A percentile compares a stretch with the other conserved stretches of the same genome.
These are phyloP conservation scores for Chlamydotis undulata DNA, from an alignment of 2,113 vertebrate genomes.

Conservation along the genomic window DNA sequence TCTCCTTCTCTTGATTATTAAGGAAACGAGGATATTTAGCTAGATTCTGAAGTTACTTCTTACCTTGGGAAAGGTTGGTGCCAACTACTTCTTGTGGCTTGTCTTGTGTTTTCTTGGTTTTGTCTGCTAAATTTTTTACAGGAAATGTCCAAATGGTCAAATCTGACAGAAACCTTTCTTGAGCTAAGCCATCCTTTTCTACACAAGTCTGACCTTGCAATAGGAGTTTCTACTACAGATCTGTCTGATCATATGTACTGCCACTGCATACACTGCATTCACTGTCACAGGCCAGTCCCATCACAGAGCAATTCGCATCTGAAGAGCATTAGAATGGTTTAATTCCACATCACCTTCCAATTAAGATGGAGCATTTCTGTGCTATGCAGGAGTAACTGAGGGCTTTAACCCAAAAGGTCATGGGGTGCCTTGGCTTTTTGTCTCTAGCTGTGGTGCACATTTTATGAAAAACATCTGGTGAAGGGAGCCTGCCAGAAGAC, in stretches of 20 bases:
- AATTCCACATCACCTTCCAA: neutral
- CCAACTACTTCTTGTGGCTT: neutral
- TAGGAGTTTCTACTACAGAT: neutral
- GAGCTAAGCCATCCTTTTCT: neutral
- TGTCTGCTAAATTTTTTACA: neutral
- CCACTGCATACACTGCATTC: neutral
- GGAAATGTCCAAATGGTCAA: neutral
- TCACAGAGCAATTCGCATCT: too few relatives aligned
- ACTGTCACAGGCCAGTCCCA: neutral
- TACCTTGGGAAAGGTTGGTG: neutral
- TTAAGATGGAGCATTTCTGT: neutral
- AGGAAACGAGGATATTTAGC: neutral
- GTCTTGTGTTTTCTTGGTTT: neutral
- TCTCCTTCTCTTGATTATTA: neutral
- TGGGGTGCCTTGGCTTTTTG: neutral
- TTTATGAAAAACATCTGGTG: slow-evolving; percentile 81
- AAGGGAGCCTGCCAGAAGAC: slow-evolving; percentile 83
- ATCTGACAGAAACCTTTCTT: neutral
- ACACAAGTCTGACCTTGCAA: neutral
- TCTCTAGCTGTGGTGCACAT: slow-evolving; percentile 86
- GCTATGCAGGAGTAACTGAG: neutral
- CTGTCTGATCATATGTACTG: neutral
- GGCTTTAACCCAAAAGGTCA: neutral
- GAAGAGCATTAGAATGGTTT: neutral
- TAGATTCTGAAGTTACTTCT: neutral